Conservation (phyloP, 2,888 invertebrate genomes). For the Lithodes maja region DNA sequence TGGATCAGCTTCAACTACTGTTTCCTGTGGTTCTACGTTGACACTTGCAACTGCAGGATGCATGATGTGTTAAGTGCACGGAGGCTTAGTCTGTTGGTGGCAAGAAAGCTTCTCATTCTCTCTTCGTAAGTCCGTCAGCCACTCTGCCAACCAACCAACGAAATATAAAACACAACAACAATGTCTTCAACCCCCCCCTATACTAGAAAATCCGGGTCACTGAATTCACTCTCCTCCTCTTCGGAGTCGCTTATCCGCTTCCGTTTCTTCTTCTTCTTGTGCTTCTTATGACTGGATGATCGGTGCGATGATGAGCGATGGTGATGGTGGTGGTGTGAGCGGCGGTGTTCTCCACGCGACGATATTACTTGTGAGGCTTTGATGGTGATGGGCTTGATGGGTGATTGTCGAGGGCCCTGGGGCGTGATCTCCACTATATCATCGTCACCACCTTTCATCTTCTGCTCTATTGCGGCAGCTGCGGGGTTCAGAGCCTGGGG, state of each 20-base stretch:
- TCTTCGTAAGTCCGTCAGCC: not conserved
- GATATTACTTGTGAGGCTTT: slow-evolving; percentile 59
- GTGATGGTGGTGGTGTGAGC: slow-evolving; percentile 40
- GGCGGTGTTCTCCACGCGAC: slow-evolving; percentile 27
- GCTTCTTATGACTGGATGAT: slow-evolving; percentile 63
- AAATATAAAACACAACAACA: not conserved
- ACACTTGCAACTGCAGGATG: slow-evolving; percentile 14
- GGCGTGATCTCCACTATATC: slow-evolving; percentile 3
- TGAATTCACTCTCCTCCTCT: slow-evolving; percentile 66
- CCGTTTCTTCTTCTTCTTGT: slow-evolving; percentile 70
- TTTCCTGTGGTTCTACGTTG: slow-evolving; percentile 20
- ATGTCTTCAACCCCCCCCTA: slow-evolving; percentile 41
- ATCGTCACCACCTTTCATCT: not conserved
- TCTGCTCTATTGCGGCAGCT: not conserved
- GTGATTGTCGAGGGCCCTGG: slow-evolving; percentile 46
- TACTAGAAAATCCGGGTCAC: slow-evolving; percentile 64
- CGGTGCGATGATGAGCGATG: slow-evolving; percentile 48
- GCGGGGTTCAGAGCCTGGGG: slow-evolving; percentile 8
- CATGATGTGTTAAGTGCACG: slow-evolving; percentile 36
- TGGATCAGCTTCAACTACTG: slow-evolving; percentile 39
- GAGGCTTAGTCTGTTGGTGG: not conserved
- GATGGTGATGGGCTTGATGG: slow-evolving; percentile 69
- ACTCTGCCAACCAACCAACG: slow-evolving; percentile 6
- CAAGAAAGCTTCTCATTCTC: not conserved
- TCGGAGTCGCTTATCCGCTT: slow-evolving; percentile 62